Conservation (phyloP, 2,113 vertebrate species). For the Beaufortia kweichowensis region DNA sequence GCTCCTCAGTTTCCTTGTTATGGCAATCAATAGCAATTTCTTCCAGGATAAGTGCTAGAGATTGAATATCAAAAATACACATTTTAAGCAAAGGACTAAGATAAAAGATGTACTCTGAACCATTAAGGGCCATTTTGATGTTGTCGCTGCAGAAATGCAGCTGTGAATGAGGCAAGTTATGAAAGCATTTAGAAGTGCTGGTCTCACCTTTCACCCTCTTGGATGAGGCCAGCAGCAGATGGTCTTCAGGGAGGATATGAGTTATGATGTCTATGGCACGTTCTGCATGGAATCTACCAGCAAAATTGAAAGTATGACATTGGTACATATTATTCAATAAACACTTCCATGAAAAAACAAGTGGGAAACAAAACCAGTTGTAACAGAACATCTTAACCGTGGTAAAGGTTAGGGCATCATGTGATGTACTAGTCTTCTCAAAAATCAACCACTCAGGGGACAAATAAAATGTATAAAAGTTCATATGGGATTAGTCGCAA, state of each 20-base stretch:
- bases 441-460: slow-evolving; percentile 20
- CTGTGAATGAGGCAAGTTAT: slow-evolving; percentile 1
- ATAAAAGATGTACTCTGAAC: slow-evolving; percentile 3
- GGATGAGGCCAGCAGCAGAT: slow-evolving; percentile 96
- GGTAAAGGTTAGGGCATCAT: slow-evolving; percentile 43
- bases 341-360: slow-evolving; percentile 43
- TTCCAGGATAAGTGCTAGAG: slow-evolving; percentile 92
- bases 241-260: slow-evolving; percentile 98
- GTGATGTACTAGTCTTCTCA: not conserved
- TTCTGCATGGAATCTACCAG: slow-evolving; percentile 92
- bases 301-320: slow-evolving; percentile 49
- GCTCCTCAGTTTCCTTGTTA: slow-evolving; percentile 97
- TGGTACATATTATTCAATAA: slow-evolving; percentile 30
- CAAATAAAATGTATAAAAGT: slow-evolving; percentile 8
- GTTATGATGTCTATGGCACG: slow-evolving; percentile 99
- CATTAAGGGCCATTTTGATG: not conserved
- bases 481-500: not conserved
- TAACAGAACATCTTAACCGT: slow-evolving; percentile 30
- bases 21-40: slow-evolving; percentile 99
- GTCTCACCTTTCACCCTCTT: slow-evolving; percentile 96
- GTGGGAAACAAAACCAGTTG: not conserved
- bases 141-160: not conserved
- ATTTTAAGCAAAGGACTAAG: not conserved
- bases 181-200: not conserved
- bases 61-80: slow-evolving; percentile 36